Evolutionary conservation across 1,140 invertebrate species (phyloP).

Genomic region (Notospermus geniculatus): DNA sequence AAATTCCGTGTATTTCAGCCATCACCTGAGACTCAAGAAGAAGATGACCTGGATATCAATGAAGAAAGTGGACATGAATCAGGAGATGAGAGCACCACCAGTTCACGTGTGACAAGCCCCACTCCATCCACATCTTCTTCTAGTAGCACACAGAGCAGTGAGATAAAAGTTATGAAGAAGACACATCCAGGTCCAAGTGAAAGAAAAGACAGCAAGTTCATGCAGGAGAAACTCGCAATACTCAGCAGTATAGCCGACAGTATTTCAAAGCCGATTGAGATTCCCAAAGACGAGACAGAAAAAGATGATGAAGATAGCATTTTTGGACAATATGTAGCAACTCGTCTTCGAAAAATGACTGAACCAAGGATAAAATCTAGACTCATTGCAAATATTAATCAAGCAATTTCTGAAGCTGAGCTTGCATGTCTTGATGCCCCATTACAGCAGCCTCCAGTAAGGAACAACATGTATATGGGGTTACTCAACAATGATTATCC

Average conservation of each 20-base stretch:
- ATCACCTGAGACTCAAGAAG: background rate
- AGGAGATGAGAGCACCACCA: background rate
- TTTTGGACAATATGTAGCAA: background rate
- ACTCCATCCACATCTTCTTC: background rate
- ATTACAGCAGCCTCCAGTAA: too few species aligned
- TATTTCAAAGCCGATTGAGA: background rate
- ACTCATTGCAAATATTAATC: background rate
- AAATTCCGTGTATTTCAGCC: background rate
- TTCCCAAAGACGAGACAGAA: background rate
- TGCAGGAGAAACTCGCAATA: background rate
- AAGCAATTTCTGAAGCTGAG: background rate
- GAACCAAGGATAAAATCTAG: background rate
- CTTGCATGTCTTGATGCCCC: background rate
- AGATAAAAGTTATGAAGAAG: background rate
- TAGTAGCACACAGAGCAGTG: background rate
- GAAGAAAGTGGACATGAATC: background rate
- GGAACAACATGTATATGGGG: too few species aligned
- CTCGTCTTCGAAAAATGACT: background rate
- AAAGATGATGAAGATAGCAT: background rate
- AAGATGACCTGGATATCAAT: background rate
- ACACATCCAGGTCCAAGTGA: background rate
- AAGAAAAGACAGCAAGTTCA: background rate
- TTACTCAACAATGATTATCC: too few species aligned
- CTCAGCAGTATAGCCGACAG: background rate
- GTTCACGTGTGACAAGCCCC: background rate